Evolutionary conservation across 2,888 invertebrate genomes (phyloP).

Genomic region (Trichopria drosophilae): DNA sequence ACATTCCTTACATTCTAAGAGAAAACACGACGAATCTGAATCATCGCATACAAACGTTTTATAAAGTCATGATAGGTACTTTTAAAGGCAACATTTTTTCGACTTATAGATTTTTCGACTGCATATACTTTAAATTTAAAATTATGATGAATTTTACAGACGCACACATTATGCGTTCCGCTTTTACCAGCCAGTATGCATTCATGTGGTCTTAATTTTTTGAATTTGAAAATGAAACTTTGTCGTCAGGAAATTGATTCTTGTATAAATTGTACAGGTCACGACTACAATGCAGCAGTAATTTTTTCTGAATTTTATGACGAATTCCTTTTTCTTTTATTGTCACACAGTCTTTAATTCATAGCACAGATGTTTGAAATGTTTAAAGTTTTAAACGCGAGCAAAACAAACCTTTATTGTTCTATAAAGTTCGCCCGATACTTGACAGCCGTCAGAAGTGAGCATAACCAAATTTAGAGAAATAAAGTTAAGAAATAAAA

Average conservation of each 20-base stretch:
- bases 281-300: not conserved
- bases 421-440: too few species aligned
- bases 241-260: not conserved
- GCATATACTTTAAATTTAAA: slow-evolving; percentile 2
- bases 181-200: slow-evolving; percentile 4
- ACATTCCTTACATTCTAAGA: too few species aligned
- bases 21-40: too few species aligned
- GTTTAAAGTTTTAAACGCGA: too few species aligned
- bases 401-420: too few species aligned
- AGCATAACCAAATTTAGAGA: too few species aligned
- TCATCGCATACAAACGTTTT: too few species aligned
- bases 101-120: slow-evolving; percentile 10
- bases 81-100: not conserved
- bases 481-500: too few species aligned
- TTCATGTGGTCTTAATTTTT: not conserved
- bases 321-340: slow-evolving; percentile 7
- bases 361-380: too few species aligned
- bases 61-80: slow-evolving; percentile 4
- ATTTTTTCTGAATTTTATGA: not conserved
- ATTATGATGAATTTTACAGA: slow-evolving; percentile 14
- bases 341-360: slow-evolving; percentile 8
- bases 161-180: slow-evolving; percentile 13
- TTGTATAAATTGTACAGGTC: not conserved
- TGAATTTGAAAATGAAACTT: slow-evolving; percentile 4
- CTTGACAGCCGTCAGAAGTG: too few species aligned